These are phyloP conservation scores for Cotesia congregata DNA, from an alignment of 2,888 invertebrate species.

Conservation along the genomic window DNA sequence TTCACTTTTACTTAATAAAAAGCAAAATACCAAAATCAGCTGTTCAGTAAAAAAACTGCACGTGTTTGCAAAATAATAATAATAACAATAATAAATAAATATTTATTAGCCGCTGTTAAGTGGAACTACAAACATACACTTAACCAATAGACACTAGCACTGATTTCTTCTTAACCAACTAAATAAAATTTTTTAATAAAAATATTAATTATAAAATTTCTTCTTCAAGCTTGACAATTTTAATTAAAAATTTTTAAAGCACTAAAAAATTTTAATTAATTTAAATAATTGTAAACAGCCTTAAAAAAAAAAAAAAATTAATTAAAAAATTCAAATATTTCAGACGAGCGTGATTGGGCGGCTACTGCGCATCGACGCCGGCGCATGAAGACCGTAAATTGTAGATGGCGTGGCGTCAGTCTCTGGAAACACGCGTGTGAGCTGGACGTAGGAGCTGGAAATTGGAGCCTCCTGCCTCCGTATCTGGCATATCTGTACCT, in stretches of 20 bases:
- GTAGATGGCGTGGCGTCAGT: constrained; percentile 52
- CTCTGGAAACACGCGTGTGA: constrained; percentile 52
- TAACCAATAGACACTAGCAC: no score
- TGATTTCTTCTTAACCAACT: no score
- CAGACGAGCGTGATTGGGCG: neutral
- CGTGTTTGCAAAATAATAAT: neutral
- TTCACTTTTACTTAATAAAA: neutral
- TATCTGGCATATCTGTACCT: constrained; percentile 52
- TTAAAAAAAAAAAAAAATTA: no score
- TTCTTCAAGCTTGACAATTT: no score
- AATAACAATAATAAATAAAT: no score
- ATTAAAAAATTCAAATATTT: neutral
- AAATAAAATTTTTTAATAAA: no score
- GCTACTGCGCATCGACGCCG: constrained; percentile 10
- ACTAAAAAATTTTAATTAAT: no score
- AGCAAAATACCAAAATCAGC: neutral
- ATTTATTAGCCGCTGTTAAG: no score
- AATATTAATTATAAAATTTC: no score
- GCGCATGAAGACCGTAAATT: neutral
- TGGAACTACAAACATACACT: no score
- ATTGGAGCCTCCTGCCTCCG: constrained; percentile 34
- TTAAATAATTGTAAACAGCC: no score
- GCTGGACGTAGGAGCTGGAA: constrained; percentile 48
- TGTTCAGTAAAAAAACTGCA: neutral
- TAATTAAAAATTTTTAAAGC: no score